Evolutionary conservation across 2,113 vertebrate species (phyloP), one percentile per base, ranked within the genome.

Genomic region (Phyllostomus hastatus): DNA sequence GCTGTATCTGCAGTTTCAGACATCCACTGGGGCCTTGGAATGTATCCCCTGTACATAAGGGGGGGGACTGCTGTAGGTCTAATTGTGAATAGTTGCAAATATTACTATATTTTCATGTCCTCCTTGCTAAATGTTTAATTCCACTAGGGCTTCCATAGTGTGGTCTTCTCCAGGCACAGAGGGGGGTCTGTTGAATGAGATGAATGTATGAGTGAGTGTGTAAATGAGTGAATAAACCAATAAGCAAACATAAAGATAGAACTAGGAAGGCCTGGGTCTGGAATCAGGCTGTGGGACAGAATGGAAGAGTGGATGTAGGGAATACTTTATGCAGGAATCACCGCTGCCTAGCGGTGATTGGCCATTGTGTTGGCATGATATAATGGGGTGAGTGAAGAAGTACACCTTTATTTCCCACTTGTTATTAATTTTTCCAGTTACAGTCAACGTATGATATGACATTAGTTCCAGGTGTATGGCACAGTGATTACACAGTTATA

Each of bases 361-460:
- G 38, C 88, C 31, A 17, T 28, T 31, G 1, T 4, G 28, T 5
- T 22, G 46, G 38, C 16, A 17, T 43, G 20, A 7, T 20, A 0
- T 0, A 1, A 33, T 1, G 1, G 0, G 1, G n/a, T 75, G 2
- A 12, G 9, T 10, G 79, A 4, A 52, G 38, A 50, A 5, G 31
- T 10, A 31, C 0, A 0, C 19, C 38, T 46, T 28, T 33, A 31
- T 82, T 31, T 31, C 35, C 41, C 38, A 31, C 19, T 59, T 31
- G 79, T 43, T 26, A 41, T 31, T 31, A 10, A 9, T 43, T 43
- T 43, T 19, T 19, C 54, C 26, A 61, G 11, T 61, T 20, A 12
- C 5, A 43, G 80, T 19, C 57, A 41, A 12, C 80, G 12, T 33
- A 41, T 17, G 19, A 43, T 11, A 28, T 46, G 17, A 12, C 2